phyloP scores from a whole-genome alignment of 2,113 vertebrate species.

The Boleophthalmus pectinirostris region DNA sequence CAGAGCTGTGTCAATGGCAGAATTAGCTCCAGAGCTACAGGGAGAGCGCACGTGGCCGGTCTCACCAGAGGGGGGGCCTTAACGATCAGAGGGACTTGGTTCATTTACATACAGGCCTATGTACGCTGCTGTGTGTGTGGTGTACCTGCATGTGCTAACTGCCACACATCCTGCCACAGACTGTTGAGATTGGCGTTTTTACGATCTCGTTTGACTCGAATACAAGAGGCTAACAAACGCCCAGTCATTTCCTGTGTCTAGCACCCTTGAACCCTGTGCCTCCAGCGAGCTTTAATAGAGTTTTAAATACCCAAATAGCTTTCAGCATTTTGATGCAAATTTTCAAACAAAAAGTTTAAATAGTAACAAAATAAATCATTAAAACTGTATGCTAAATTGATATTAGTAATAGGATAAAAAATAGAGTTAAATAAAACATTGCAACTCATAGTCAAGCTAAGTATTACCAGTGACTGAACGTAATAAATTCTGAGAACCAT shows the following conservation, averaged over 20 bases:
- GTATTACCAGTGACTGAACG: no score
- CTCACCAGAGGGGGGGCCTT: slow-evolving; percentile 32
- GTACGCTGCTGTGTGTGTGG: slow-evolving; percentile 29
- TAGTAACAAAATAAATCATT: no score
- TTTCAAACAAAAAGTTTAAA: no score
- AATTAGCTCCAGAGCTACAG: slow-evolving; percentile 55
- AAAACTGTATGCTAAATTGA: no score
- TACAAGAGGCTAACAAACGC: slow-evolving; percentile 61
- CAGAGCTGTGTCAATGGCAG: slow-evolving; percentile 57
- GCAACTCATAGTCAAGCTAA: no score
- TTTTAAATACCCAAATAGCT: background rate
- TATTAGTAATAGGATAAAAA: background rate
- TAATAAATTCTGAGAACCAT: no score
- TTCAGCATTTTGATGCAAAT: background rate
- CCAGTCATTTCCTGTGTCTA: slow-evolving; percentile 70
- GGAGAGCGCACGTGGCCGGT: slow-evolving; percentile 47
- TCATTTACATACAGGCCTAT: slow-evolving; percentile 59
- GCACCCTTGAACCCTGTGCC: slow-evolving; percentile 32
- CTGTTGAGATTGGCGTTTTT: slow-evolving; percentile 74
- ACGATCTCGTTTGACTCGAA: slow-evolving; percentile 68
- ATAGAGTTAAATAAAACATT: no score
- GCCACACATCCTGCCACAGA: slow-evolving; percentile 68
- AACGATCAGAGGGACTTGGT: slow-evolving; percentile 43
- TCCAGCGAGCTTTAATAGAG: slow-evolving; percentile 28
- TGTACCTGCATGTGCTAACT: slow-evolving; percentile 64